phyloP scores from a whole-genome alignment of 2,797 vertebrate genomes.

The Thalassophryne amazonica region DNA sequence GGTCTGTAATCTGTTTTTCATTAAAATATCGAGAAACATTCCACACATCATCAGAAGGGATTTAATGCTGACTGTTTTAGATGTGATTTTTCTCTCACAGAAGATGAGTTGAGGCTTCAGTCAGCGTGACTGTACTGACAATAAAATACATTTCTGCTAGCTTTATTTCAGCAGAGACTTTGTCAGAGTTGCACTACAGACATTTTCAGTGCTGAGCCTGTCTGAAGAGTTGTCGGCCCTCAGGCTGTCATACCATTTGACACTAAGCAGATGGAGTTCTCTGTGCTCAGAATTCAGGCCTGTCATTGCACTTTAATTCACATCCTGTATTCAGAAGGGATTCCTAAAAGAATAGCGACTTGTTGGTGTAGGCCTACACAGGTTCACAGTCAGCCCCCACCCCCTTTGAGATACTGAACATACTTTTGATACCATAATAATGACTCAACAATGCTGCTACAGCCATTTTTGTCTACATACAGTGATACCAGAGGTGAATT shows the following conservation, averaged over 20 bases:
- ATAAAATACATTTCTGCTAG: constrained; percentile 9
- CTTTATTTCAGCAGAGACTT: constrained; percentile 6
- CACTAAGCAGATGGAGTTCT: constrained; percentile 47
- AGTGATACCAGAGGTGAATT: constrained; percentile 14
- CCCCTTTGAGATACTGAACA: constrained; percentile 20
- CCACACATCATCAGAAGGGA: background rate
- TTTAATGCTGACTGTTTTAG: background rate
- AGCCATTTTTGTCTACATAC: constrained; percentile 39
- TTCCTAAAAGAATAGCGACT: constrained; percentile 30
- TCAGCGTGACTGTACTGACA: background rate
- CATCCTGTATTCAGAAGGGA: constrained; percentile 7
- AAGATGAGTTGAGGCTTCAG: background rate
- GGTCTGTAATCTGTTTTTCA: no score
- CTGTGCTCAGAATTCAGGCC: constrained; percentile 19
- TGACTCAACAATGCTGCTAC: constrained; percentile 55
- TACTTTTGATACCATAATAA: constrained; percentile 37
- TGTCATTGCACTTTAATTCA: constrained; percentile 2
- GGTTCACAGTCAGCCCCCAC: constrained; percentile 22
- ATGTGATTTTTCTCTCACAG: background rate
- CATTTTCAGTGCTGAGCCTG: constrained; percentile 4
- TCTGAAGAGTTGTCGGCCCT: constrained; percentile 6
- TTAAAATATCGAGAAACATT: background rate
- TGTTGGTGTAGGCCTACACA: constrained; percentile 23
- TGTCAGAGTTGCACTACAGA: constrained; percentile 7
- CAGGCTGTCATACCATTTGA: constrained; percentile 34